Conservation (phyloP, 2,888 invertebrate species). For the Trachelus troglodyta region DNA sequence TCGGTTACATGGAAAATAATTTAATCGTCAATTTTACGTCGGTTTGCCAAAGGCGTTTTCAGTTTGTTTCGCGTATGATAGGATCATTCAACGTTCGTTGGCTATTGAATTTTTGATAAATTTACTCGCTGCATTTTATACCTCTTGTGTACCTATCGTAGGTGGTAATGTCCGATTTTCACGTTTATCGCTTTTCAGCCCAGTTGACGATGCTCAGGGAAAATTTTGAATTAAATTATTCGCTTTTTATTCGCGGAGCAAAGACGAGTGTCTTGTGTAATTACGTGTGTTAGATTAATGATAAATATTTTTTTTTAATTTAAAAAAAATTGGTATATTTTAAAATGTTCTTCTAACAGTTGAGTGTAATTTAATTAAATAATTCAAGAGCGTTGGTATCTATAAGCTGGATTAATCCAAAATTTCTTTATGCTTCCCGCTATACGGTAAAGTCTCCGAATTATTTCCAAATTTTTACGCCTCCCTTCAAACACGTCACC, state of each 20-base stretch:
- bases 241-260: neutral
- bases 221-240: no score
- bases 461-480: neutral
- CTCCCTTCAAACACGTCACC: neutral
- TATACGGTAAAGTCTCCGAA: neutral
- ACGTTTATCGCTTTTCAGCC: no score
- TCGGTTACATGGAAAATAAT: constrained; percentile 37
- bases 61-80: neutral
- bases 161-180: neutral
- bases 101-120: neutral
- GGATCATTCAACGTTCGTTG: neutral
- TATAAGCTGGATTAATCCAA: neutral
- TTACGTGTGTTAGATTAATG: no score
- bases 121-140: neutral
- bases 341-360: neutral
- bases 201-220: no score
- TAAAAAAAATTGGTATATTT: neutral
- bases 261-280: neutral
- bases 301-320: no score
- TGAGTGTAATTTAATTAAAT: neutral
- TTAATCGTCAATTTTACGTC: constrained; percentile 30
- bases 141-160: neutral
- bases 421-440: neutral
- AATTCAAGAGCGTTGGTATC: neutral
- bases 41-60: neutral